Evolutionary conservation across 2,888 invertebrate genomes (phyloP).

Genomic region (Patella ulyssiponensis): DNA sequence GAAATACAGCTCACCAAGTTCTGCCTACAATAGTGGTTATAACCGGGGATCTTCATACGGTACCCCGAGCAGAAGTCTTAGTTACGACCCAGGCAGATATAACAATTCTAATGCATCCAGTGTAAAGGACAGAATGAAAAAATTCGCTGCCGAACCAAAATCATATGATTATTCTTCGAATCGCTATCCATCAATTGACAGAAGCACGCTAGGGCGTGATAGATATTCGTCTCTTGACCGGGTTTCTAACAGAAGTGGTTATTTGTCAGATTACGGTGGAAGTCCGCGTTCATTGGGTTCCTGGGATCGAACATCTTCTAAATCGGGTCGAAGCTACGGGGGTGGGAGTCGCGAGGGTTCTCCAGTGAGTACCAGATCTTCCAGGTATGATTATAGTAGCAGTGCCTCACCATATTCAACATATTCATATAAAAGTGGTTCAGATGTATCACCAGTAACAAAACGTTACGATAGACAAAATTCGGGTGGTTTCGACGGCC

Average conservation of each 20-base stretch:
- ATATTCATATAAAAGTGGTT: slow-evolving; percentile 56
- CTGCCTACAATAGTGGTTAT: slow-evolving; percentile 40
- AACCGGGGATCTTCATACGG: slow-evolving; percentile 35
- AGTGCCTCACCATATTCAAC: slow-evolving; percentile 61
- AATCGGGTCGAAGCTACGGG: slow-evolving; percentile 58
- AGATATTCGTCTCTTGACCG: slow-evolving; percentile 51
- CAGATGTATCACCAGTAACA: slow-evolving; percentile 52
- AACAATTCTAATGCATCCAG: slow-evolving; percentile 15
- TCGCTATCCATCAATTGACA: slow-evolving; percentile 43
- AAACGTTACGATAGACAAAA: slow-evolving; percentile 53
- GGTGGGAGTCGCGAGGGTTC: slow-evolving; percentile 60
- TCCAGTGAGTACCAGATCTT: slow-evolving; percentile 55
- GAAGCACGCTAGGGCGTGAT: slow-evolving; percentile 21
- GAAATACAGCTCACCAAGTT: slow-evolving; percentile 47
- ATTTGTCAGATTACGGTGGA: slow-evolving; percentile 65
- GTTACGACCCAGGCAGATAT: slow-evolving; percentile 34
- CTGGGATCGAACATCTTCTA: slow-evolving; percentile 58
- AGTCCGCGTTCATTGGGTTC: slow-evolving; percentile 55
- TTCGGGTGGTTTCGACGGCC: slow-evolving; percentile 50
- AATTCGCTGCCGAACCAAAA: slow-evolving; percentile 40
- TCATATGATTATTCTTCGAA: slow-evolving; percentile 38
- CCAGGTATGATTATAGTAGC: slow-evolving; percentile 63
- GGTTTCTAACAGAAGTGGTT: slow-evolving; percentile 57
- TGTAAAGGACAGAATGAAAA: slow-evolving; percentile 57
- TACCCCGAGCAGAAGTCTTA: slow-evolving; percentile 32